Evolutionary conservation across 2,888 invertebrate genomes (phyloP).

Genomic region (Macrosoma leucophasiata): DNA sequence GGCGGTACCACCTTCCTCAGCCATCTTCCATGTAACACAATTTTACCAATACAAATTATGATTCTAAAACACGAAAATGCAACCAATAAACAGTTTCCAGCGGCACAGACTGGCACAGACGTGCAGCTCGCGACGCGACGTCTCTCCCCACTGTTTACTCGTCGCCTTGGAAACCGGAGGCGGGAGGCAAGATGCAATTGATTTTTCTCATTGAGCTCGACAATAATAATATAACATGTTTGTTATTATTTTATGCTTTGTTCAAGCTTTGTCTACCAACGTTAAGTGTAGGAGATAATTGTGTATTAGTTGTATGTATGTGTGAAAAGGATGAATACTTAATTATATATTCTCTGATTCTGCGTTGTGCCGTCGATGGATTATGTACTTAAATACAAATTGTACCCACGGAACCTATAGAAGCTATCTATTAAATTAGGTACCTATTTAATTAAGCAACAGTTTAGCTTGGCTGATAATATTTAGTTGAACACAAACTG

Average conservation of each 20-base stretch:
- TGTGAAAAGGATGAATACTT: too few relatives aligned
- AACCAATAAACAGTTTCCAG: constrained; percentile 22
- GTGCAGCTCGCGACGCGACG: constrained; percentile 39
- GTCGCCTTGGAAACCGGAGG: constrained; percentile 67
- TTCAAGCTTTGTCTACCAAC: constrained; percentile 16
- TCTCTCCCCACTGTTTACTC: constrained; percentile 68
- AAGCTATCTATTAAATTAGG: too few relatives aligned
- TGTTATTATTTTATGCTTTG: constrained; percentile 10
- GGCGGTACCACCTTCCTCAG: constrained; percentile 45
- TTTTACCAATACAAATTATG: constrained; percentile 23
- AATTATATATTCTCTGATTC: too few relatives aligned
- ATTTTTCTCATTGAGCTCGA: constrained; percentile 52
- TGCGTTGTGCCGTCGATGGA: too few relatives aligned
- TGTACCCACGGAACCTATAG: too few relatives aligned
- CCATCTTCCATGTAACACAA: constrained; percentile 41
- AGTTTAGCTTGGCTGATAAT: too few relatives aligned
- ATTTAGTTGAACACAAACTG: too few relatives aligned
- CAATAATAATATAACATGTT: constrained; percentile 18
- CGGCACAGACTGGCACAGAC: constrained; percentile 32
- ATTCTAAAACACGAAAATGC: constrained; percentile 27
- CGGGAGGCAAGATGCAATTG: constrained; percentile 65
- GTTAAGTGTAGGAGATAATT: constrained; percentile 22
- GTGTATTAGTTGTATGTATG: too few relatives aligned
- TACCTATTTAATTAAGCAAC: too few relatives aligned
- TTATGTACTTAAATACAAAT: too few relatives aligned